These are phyloP conservation scores for Morone chrysops DNA, from an alignment of 2,113 vertebrate species.

Conservation along the genomic window DNA sequence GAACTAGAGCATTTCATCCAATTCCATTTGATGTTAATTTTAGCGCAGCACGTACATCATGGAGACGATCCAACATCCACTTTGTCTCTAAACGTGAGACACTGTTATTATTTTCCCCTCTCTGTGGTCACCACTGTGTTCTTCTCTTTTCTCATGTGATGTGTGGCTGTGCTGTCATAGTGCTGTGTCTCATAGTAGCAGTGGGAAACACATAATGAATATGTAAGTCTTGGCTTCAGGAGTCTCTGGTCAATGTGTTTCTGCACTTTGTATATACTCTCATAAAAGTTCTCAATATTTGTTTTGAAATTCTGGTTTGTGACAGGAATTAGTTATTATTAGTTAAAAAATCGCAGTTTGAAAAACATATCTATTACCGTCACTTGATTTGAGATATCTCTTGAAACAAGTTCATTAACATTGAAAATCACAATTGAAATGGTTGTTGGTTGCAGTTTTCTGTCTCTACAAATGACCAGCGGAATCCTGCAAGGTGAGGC, in stretches of 20 bases:
- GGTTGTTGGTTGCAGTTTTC: background rate
- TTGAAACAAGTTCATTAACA: background rate
- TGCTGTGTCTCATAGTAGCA: background rate
- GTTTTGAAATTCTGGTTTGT: background rate
- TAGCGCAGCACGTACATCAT: background rate
- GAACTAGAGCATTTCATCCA: background rate
- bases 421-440: background rate
- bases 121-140: background rate
- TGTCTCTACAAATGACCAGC: background rate
- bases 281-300: background rate
- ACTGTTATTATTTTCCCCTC: background rate
- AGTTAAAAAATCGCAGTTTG: no score
- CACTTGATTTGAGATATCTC: background rate
- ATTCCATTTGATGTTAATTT: background rate
- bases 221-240: background rate
- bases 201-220: background rate
- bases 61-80: background rate
- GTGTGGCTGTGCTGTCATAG: background rate
- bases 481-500: background rate
- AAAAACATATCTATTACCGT: background rate
- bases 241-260: background rate
- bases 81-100: slow-evolving; percentile 5
- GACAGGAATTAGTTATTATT: background rate
- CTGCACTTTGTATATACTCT: background rate
- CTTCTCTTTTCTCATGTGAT: slow-evolving; percentile 1